Conservation (phyloP, 2,113 vertebrate species). For the Corythornis cristatus region DNA sequence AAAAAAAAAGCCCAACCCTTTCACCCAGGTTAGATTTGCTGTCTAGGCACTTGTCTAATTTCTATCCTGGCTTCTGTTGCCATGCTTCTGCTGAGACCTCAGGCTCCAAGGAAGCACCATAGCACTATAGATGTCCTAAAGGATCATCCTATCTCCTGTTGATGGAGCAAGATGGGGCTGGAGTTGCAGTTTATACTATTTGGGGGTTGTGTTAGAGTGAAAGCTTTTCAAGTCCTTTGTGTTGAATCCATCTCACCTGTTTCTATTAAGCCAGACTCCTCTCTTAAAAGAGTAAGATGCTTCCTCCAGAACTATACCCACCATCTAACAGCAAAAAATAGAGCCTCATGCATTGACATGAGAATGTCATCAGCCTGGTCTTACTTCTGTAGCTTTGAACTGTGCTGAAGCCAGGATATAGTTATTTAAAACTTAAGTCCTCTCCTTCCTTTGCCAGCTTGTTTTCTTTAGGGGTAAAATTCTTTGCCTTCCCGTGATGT, state of each 20-base stretch:
- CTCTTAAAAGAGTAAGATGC: background rate
- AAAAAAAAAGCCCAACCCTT: background rate
- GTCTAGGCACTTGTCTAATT: background rate
- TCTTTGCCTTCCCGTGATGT: background rate
- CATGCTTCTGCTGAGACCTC: fast-evolving
- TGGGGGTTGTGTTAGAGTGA: background rate
- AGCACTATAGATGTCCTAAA: background rate
- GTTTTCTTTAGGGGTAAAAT: background rate
- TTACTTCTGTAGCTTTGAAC: background rate
- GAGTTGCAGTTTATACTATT: background rate
- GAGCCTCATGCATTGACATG: background rate
- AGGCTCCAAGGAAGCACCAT: background rate
- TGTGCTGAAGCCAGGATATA: background rate
- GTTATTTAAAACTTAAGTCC: background rate
- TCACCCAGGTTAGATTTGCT: background rate
- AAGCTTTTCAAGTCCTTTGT: background rate
- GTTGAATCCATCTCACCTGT: background rate
- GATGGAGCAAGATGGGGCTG: background rate
- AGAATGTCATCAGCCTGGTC: background rate
- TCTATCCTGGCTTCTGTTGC: background rate
- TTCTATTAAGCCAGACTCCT: background rate
- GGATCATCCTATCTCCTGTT: background rate
- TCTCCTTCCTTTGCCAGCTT: background rate
- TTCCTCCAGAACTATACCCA: background rate
- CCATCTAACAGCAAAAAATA: background rate